These are phyloP conservation scores for Phymorhynchus buccinoides DNA, from an alignment of 1,140 invertebrate species.

Conservation along the genomic window DNA sequence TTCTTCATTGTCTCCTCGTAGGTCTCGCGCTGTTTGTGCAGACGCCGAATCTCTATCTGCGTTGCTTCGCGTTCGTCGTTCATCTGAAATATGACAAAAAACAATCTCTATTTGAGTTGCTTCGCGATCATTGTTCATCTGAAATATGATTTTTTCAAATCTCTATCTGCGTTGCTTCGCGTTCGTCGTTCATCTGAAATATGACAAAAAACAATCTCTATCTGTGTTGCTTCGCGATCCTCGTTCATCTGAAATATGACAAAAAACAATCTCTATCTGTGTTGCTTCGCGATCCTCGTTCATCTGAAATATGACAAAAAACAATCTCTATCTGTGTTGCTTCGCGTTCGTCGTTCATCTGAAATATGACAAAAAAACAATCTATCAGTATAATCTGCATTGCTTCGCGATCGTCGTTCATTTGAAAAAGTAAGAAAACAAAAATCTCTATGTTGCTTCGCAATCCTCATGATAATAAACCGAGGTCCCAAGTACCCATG, in stretches of 20 bases:
- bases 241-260: slow-evolving; percentile 61
- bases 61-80: slow-evolving; percentile 59
- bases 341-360: too few species aligned
- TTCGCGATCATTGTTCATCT: background rate
- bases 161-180: too few species aligned
- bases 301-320: too few species aligned
- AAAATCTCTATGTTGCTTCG: too few species aligned
- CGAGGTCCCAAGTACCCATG: too few species aligned
- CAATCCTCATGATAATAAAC: background rate
- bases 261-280: background rate
- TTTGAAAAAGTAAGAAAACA: slow-evolving; percentile 44
- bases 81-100: slow-evolving; percentile 47
- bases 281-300: background rate
- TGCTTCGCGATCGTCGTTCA: slow-evolving; percentile 60
- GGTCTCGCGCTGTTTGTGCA: slow-evolving; percentile 65
- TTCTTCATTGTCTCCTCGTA: slow-evolving; percentile 73
- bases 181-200: too few species aligned
- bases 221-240: slow-evolving; percentile 51
- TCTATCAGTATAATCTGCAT: slow-evolving; percentile 52
- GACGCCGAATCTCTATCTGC: slow-evolving; percentile 58
- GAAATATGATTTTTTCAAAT: too few species aligned
- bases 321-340: too few species aligned
- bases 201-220: too few species aligned
- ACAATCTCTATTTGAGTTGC: background rate
- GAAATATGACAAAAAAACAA: too few species aligned